These are phyloP conservation scores for Alligator mississippiensis DNA, from an alignment of 2,113 vertebrate species.

Conservation along the genomic window DNA sequence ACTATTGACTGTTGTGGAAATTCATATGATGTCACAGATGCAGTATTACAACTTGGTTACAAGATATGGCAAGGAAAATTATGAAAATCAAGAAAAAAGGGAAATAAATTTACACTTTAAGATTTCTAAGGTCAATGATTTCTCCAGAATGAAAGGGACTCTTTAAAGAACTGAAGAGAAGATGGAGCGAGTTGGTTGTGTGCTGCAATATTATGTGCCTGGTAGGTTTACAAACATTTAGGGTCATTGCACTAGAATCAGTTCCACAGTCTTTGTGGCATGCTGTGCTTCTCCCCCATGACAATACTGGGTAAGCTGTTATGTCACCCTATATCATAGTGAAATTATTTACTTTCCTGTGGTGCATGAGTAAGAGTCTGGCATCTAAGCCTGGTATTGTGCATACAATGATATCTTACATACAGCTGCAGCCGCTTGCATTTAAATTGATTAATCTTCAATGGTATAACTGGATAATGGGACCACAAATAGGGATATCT, in stretches of 20 bases:
- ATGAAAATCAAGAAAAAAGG: neutral
- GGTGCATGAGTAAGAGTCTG: neutral
- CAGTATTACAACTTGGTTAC: neutral
- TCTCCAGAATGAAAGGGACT: neutral
- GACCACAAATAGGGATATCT: slow-evolving; percentile 14
- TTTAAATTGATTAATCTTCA: slow-evolving; percentile 36
- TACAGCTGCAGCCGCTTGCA: slow-evolving; percentile 29
- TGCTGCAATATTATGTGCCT: neutral
- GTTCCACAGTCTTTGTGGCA: neutral
- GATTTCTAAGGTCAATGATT: neutral
- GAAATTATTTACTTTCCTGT: slow-evolving; percentile 12
- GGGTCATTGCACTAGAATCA: neutral
- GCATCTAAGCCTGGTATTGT: slow-evolving; percentile 4
- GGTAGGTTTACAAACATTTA: neutral
- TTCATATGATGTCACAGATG: neutral
- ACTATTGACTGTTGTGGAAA: neutral
- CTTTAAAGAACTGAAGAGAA: neutral
- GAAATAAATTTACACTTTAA: neutral
- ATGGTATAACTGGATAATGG: slow-evolving; percentile 10
- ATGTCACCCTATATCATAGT: neutral
- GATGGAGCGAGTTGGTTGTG: neutral
- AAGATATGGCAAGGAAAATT: neutral
- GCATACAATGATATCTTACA: neutral
- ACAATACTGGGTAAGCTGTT: neutral
- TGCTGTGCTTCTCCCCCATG: neutral